Evolutionary conservation across 1,140 invertebrate genomes (phyloP), one percentile per base, ranked within the genome.

Genomic region (Drosophila ironensis): DNA sequence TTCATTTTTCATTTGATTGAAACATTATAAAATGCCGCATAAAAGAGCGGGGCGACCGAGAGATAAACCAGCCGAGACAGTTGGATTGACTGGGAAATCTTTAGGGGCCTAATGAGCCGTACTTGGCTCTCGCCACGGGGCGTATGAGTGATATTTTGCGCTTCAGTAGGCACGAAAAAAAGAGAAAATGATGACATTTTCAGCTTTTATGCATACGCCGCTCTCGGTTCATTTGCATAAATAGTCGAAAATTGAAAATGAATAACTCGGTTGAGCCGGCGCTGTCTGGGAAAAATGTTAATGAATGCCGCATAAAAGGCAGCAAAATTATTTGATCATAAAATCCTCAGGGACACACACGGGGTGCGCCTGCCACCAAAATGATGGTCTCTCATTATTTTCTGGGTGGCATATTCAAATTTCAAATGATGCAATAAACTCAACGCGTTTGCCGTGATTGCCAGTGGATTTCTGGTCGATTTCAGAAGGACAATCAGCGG

Each of bases 221-320:
- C 61, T 48, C 28, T 48, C 28, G 44, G 46, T 59, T 77, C 75
- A 77, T 82, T 84, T 82, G 73, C 78, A 82, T 82, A 82, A 82
- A 82, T 73, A 78, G 78, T 84, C 78, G 73, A 82, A 82, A 84
- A 82, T 84, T 82, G 78, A 84, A 82, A 78, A 82, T 78, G 73
- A 77, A 82, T 84, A 82, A 72, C 57, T 53, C 51, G 53, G 35
- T 53, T 30, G 35, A 25, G 45, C 45, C 35, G 61, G 25, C n/a
- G n/a, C 33, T 56, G 44, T 41, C 56, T 78, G 68, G 66, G 61
- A 56, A 81, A 72, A 81, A 63, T 63, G 59, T 72, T 68, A 59
- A 69, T 69, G 53, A 69, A 82, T 69, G 48, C 64, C 37, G 66
- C 66, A 64, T 77, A 84, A 84, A 81, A 84, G 45, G 46, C 72